These are phyloP conservation scores for Hirtodrosophila histrioides DNA, from an alignment of 2,888 invertebrate species.

Conservation along the genomic window DNA sequence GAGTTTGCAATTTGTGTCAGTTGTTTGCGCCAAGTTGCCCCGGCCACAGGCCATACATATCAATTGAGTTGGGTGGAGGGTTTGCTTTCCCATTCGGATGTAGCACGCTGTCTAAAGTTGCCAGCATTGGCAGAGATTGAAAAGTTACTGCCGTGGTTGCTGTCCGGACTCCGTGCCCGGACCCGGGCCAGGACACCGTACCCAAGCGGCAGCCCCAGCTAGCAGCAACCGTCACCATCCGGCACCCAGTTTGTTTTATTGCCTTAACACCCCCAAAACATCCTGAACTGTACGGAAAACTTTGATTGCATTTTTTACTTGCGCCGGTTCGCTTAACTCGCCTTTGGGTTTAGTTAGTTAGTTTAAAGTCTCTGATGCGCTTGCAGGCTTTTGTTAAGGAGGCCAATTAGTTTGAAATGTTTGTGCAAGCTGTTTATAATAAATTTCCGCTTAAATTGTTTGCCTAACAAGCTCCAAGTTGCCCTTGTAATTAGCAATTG, in stretches of 20 bases:
- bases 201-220: no score
- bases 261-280: constrained; percentile 66
- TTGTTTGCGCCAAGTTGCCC: constrained; percentile 63
- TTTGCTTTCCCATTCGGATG: constrained; percentile 37
- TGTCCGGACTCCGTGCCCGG: neutral
- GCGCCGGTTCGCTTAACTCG: constrained; percentile 48
- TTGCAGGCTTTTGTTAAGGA: constrained; percentile 68
- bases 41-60: constrained; percentile 66
- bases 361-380: constrained; percentile 54
- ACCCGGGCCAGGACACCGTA: no score
- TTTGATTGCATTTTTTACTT: constrained; percentile 71
- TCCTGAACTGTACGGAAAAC: constrained; percentile 45
- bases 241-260: constrained; percentile 62
- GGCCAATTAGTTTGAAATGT: constrained; percentile 70
- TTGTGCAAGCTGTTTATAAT: constrained; percentile 72
- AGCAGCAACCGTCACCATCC: neutral
- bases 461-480: constrained; percentile 45
- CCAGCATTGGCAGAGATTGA: constrained; percentile 70
- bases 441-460: constrained; percentile 77
- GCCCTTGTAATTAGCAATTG: constrained; percentile 73
- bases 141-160: constrained; percentile 61
- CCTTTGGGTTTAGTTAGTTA: constrained; percentile 58
- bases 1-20: constrained; percentile 80
- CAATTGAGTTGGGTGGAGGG: constrained; percentile 50
- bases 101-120: constrained; percentile 58